Percentiles rank a stretch among this genome's conserved stretches.
These are phyloP conservation scores for Bombylius discolor DNA, from an alignment of 2,888 invertebrate species.

Conservation along the genomic window DNA sequence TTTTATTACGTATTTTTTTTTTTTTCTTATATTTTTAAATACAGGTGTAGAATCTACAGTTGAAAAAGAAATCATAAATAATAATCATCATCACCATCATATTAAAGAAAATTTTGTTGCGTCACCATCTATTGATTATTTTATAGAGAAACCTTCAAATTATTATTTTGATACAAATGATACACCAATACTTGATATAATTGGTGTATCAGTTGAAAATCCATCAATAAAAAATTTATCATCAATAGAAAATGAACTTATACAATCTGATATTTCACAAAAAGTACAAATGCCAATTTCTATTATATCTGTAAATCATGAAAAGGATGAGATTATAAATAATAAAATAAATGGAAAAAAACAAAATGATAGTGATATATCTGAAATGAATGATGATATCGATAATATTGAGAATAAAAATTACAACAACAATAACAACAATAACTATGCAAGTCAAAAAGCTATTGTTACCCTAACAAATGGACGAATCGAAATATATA, in stretches of 20 bases:
- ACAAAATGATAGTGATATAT: not conserved
- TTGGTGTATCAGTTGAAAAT: slow-evolving; percentile 12
- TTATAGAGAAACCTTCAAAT: slow-evolving; percentile 11
- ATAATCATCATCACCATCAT: no score
- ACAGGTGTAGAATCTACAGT: no score
- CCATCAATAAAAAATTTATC: not conserved
- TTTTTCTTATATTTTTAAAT: no score
- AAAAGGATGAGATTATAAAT: not conserved
- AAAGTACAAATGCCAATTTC: not conserved
- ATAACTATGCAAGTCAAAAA: no score
- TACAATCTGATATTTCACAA: not conserved
- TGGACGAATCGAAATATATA: not conserved
- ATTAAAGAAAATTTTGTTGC: slow-evolving; percentile 1
- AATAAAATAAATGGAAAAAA: not conserved
- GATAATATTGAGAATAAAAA: not conserved
- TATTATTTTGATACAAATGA: slow-evolving; percentile 10
- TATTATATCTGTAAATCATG: no score
- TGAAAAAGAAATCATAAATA: no score
- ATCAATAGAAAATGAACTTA: not conserved
- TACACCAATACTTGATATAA: slow-evolving; percentile 5
- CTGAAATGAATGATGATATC: not conserved
- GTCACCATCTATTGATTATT: slow-evolving; percentile 13
- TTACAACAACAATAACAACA: no score
- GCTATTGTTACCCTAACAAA: not conserved
- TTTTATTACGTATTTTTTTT: no score